phyloP scores from a whole-genome alignment of 2,113 vertebrate genomes.

The Setophaga kirtlandii region DNA sequence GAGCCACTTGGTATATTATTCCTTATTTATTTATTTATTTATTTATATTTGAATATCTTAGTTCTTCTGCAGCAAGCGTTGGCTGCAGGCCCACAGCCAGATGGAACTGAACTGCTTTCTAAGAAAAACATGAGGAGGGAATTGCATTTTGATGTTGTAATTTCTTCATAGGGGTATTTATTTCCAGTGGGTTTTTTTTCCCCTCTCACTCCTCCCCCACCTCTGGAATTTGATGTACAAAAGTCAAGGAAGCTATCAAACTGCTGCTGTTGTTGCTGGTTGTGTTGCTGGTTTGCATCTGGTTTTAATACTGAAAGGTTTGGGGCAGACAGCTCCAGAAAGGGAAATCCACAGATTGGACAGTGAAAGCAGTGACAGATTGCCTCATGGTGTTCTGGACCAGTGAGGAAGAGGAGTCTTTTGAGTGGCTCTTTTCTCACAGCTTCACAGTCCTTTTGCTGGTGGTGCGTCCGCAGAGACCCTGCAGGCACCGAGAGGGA shows the following conservation, averaged over 20 bases:
- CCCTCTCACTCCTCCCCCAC: background rate
- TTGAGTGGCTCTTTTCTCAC: background rate
- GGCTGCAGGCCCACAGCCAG: conserved; percentile 64
- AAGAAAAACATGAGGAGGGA: conserved; percentile 72
- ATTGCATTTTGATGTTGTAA: conserved; percentile 63
- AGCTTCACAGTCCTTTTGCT: background rate
- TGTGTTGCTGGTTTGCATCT: conserved; percentile 16
- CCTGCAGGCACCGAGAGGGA: rapidly evolving
- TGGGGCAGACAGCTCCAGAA: background rate
- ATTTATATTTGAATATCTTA: conserved; percentile 47
- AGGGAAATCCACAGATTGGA: background rate
- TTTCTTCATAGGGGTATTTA: conserved; percentile 61
- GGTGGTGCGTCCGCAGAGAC: background rate
- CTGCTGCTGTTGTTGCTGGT: background rate
- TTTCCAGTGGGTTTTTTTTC: background rate
- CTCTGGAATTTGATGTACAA: conserved; percentile 19
- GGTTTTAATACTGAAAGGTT: background rate
- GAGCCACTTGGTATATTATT: background rate
- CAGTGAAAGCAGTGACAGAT: background rate
- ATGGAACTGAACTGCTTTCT: conserved; percentile 73
- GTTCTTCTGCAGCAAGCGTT: conserved; percentile 52
- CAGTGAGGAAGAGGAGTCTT: background rate
- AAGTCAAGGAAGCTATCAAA: conserved; percentile 44
- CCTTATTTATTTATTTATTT: background rate
- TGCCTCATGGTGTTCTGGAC: background rate